These are phyloP conservation scores for Teleogryllus occipitalis DNA, from an alignment of 1,140 invertebrate genomes.

Conservation along the genomic window DNA sequence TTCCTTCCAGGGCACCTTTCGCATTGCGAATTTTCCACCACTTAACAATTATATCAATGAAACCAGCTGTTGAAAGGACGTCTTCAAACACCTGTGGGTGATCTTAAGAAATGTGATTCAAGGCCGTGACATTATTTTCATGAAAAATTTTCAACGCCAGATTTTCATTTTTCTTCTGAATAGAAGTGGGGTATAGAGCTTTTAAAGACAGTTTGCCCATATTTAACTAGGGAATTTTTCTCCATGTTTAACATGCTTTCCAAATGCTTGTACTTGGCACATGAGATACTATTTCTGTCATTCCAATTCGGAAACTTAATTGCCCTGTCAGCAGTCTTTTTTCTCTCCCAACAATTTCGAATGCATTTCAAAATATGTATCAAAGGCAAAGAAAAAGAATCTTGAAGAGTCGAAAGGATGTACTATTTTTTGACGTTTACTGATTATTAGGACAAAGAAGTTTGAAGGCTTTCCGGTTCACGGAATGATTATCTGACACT, in stretches of 20 bases:
- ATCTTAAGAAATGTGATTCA: not conserved
- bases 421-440: not conserved
- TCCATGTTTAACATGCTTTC: not conserved
- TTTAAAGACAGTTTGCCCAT: not conserved
- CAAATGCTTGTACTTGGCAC: not conserved
- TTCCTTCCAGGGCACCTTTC: not conserved
- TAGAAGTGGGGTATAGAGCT: not conserved
- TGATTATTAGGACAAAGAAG: not conserved
- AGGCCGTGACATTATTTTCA: not conserved
- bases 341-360: not conserved
- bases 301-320: not conserved
- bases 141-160: too few relatives aligned
- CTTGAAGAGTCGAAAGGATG: not conserved
- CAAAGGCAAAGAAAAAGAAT: not conserved
- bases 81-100: not conserved
- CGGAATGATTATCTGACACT: not conserved
- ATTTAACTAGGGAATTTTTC: not conserved
- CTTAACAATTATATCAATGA: not conserved
- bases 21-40: not conserved
- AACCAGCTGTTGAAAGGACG: not conserved
- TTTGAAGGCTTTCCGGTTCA: not conserved
- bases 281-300: not conserved
- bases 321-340: not conserved
- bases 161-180: not conserved
- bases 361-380: conserved; percentile 7